Evolutionary conservation across 1,140 invertebrate species (phyloP).

Genomic region (Drosophila tropicalis): DNA sequence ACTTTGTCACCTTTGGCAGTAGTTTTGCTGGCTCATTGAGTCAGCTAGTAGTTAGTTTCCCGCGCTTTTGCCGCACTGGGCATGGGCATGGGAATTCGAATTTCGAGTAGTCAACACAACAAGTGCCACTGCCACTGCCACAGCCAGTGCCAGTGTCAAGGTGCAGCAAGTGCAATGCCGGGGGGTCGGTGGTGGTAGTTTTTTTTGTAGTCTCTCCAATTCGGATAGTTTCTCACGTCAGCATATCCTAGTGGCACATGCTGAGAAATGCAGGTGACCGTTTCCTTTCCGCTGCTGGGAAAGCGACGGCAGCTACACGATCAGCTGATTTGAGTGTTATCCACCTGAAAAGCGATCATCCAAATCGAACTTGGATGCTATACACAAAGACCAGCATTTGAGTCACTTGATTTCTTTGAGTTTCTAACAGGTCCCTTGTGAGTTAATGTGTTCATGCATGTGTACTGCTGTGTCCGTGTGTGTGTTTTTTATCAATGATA

Average conservation of each 20-base stretch:
- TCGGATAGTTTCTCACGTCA: neutral
- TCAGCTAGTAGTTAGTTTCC: conserved; percentile 3
- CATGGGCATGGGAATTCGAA: neutral
- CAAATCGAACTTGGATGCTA: neutral
- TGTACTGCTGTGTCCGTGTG: neutral
- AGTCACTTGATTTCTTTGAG: neutral
- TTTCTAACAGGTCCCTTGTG: conserved; percentile 2
- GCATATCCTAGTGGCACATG: conserved; percentile 10
- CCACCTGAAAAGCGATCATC: neutral
- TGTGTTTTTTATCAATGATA: conserved; percentile 12
- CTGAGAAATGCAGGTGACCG: conserved; percentile 4
- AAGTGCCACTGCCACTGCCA: conserved; percentile 9
- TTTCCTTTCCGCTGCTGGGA: neutral
- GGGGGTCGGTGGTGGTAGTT: neutral
- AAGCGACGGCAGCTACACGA: neutral
- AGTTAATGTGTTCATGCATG: neutral
- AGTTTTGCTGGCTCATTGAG: conserved; percentile 4
- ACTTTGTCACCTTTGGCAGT: neutral
- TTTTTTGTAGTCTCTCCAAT: neutral
- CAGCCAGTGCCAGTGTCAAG: conserved; percentile 16
- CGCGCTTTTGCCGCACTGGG: conserved; percentile 2
- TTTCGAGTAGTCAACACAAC: conserved; percentile 7
- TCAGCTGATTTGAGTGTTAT: conserved; percentile 7
- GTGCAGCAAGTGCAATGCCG: conserved; percentile 13
- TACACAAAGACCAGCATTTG: neutral